Percentiles rank a stretch among this genome's conserved stretches.
Evolutionary conservation across 2,888 invertebrate species (phyloP).

Genomic region (Tricholauxania praeusta): DNA sequence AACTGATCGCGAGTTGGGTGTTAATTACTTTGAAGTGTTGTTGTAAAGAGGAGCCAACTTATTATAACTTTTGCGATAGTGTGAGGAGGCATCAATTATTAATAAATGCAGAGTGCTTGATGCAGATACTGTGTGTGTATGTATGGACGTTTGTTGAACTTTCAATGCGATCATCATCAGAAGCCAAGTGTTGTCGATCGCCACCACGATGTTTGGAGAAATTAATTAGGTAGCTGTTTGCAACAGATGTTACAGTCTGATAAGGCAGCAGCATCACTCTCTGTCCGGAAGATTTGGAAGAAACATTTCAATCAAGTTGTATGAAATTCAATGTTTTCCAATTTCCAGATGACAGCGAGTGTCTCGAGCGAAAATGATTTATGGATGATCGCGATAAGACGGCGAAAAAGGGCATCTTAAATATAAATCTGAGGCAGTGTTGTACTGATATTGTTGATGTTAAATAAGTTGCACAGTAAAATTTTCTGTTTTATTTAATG

Average conservation of each 20-base stretch:
- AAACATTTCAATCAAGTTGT: constrained; percentile 50
- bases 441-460: too few species aligned
- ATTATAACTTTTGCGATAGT: constrained; percentile 13
- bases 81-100: background rate
- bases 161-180: background rate
- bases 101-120: background rate
- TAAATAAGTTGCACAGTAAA: too few species aligned
- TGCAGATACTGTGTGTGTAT: too few species aligned
- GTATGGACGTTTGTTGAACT: too few species aligned
- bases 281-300: background rate
- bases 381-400: constrained; percentile 53
- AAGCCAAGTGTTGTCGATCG: constrained; percentile 10
- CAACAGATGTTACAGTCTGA: constrained; percentile 11
- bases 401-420: background rate
- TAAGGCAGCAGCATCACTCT: background rate
- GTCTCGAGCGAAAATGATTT: constrained; percentile 52
- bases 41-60: constrained; percentile 15
- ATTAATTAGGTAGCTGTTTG: constrained; percentile 33
- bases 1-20: constrained; percentile 44
- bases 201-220: constrained; percentile 1
- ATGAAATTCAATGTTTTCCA: constrained; percentile 39
- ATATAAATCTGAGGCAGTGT: too few species aligned
- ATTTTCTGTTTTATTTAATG: too few species aligned
- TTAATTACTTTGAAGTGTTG: constrained; percentile 38
- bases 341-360: constrained; percentile 49